Conservation (phyloP, 2,888 invertebrate genomes). For the Odontocolon sp. region DNA sequence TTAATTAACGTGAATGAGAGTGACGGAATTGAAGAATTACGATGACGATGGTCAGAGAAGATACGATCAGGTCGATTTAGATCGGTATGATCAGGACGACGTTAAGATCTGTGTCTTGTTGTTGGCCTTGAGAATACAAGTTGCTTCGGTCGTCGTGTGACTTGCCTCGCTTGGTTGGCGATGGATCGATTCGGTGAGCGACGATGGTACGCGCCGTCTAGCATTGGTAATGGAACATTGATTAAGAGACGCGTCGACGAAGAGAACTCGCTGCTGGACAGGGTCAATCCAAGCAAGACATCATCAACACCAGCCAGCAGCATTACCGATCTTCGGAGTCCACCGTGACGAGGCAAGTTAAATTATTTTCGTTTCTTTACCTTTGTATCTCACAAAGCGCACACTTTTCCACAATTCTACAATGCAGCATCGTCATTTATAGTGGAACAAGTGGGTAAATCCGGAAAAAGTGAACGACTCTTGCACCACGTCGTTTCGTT, state of each 20-base stretch:
- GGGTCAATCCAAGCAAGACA: slow-evolving; percentile 1
- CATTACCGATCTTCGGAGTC: background rate
- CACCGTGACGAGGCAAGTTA: slow-evolving; percentile 40
- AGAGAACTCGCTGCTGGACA: background rate
- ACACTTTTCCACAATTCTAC: too few species aligned
- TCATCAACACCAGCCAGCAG: background rate
- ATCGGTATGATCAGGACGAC: background rate
- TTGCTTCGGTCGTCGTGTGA: background rate
- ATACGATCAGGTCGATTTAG: background rate
- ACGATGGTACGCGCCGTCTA: slow-evolving; percentile 25
- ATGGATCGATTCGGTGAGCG: slow-evolving; percentile 50
- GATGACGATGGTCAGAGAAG: background rate
- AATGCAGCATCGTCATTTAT: too few species aligned
- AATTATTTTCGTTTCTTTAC: slow-evolving; percentile 1
- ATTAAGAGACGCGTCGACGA: slow-evolving; percentile 9
- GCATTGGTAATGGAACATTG: slow-evolving; percentile 36
- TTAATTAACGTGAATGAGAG: too few species aligned
- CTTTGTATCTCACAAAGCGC: too few species aligned
- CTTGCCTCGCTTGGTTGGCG: slow-evolving; percentile 32
- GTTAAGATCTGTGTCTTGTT: background rate
- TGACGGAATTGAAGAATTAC: background rate
- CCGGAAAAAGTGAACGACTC: too few species aligned
- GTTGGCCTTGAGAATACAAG: background rate
- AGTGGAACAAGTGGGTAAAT: too few species aligned
- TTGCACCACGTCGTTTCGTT: too few species aligned